Base-by-base conservation (phyloP, 1,140 invertebrate species). In the Cheumatopsyche charites region DNA sequence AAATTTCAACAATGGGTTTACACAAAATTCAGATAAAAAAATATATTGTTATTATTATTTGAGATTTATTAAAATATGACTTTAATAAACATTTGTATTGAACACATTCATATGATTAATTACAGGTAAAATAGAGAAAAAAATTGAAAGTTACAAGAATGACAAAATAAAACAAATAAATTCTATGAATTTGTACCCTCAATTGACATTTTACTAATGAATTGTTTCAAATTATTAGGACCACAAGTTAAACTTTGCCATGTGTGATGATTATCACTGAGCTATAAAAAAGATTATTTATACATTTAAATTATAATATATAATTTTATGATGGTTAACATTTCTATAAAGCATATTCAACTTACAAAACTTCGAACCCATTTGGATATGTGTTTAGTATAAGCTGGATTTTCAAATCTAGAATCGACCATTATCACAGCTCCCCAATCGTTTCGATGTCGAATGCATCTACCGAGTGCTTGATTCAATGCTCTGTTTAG, bases 361-460 rank as follows among this genome's bases (percentile, higher is more conserved):
- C 80, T 80, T 61, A 83, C 82, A 67, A 79, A 79, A 49, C 75
- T 71, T 2, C 68, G 70, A 42, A 82, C 75, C 83, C 83, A 84
- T 25, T 78, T 77, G 66, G 82, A 79, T 19, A 83, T 79, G 61
- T 83, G 78, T 26, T 79, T 69, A 1, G 77, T 79, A 73, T 79
- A 76, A 63, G 71, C 62, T 0, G 72, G 55, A 5, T 73, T 41
- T 5, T 17, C 1, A 77, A 80, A 82, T 5, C 83, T 75, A 19
- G 76, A 74, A 76, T 84, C 83, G 0, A 80, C 67, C 75, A 84
- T 75, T 47, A 84, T 76, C 62, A 83, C 81, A 13, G 80, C 83
- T 72, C 83, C 83, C 82, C 82, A 85, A 79, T 85, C 83, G 52
- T 58, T 73, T 41, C 73, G 74, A 79, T 84, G 83, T 1, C 82